These are phyloP conservation scores for Odontomachus brunneus DNA, from an alignment of 1,140 invertebrate genomes.

Conservation along the genomic window DNA sequence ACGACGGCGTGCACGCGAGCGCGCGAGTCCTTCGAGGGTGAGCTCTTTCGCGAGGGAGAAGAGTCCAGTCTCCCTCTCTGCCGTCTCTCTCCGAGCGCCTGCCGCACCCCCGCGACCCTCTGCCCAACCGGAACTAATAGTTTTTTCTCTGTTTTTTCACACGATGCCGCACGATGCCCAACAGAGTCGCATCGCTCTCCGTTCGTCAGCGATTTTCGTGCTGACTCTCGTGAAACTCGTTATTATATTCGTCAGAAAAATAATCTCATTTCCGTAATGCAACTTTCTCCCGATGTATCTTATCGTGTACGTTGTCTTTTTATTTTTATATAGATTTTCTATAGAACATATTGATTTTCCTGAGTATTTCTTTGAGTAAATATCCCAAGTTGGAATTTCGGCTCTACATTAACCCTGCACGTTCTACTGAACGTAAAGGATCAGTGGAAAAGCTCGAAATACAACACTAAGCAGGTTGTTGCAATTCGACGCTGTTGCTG, in stretches of 20 bases:
- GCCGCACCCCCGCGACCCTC: conserved; percentile 52
- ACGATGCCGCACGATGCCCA: conserved; percentile 68
- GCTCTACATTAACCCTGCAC: no score
- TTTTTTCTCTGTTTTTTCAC: conserved; percentile 72
- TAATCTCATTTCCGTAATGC: conserved; percentile 25
- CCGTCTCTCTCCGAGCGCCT: conserved; percentile 53
- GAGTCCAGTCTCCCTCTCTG: conserved; percentile 44
- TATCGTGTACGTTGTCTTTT: no score
- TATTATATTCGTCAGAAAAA: conserved; percentile 16
- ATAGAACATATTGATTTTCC: no score
- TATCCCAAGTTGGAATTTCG: no score
- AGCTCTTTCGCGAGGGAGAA: conserved; percentile 62
- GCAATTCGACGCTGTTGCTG: no score
- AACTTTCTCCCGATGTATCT: background rate
- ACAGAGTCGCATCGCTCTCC: conserved; percentile 75
- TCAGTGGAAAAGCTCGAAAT: no score
- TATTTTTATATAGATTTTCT: no score
- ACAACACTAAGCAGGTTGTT: no score
- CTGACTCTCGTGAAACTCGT: conserved; percentile 49
- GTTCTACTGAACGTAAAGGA: no score
- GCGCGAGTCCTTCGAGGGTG: conserved; percentile 69
- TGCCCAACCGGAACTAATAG: conserved; percentile 79
- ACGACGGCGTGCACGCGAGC: background rate
- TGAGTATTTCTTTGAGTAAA: no score
- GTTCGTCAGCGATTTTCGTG: conserved; percentile 73